Percentiles rank a stretch among this genome's conserved stretches.
Evolutionary conservation across 2,888 invertebrate genomes (phyloP).

Genomic region (Yponomeuta cagnagella): DNA sequence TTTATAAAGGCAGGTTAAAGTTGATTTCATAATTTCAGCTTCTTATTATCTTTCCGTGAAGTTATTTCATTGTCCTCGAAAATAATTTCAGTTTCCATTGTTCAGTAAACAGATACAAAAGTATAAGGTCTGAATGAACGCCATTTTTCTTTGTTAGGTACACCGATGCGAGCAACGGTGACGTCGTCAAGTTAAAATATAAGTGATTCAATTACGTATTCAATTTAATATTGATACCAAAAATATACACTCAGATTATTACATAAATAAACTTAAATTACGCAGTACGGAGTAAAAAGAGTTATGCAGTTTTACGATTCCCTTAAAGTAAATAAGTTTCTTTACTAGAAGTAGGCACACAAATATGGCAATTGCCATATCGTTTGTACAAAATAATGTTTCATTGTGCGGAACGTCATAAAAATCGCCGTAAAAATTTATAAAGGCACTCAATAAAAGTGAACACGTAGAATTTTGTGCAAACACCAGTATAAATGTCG

Average conservation of each 20-base stretch:
- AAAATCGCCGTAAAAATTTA: slow-evolving; percentile 62
- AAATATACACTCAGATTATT: background rate
- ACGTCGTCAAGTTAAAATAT: background rate
- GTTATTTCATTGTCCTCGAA: slow-evolving; percentile 15
- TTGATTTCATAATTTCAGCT: slow-evolving; percentile 5
- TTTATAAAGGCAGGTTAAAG: background rate
- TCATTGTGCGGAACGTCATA: slow-evolving; percentile 62
- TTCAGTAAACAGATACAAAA: slow-evolving; percentile 18
- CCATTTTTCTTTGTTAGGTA: slow-evolving; percentile 1
- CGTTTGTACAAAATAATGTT: background rate
- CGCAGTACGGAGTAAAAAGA: no score
- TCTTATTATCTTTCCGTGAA: slow-evolving; percentile 13
- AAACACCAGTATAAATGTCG: background rate
- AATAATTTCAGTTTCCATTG: background rate
- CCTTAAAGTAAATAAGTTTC: no score
- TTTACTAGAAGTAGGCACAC: background rate
- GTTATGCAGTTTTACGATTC: no score
- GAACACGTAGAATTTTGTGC: slow-evolving; percentile 56
- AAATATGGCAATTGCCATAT: background rate
- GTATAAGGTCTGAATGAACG: slow-evolving; percentile 17
- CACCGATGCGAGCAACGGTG: background rate
- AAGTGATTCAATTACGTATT: background rate
- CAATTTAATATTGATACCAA: background rate
- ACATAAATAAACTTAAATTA: no score
- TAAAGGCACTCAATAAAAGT: slow-evolving; percentile 64